Percentiles rank a stretch among this genome's conserved stretches.
These are phyloP conservation scores for Tubulanus polymorphus DNA, from an alignment of 2,888 invertebrate species.

Conservation along the genomic window DNA sequence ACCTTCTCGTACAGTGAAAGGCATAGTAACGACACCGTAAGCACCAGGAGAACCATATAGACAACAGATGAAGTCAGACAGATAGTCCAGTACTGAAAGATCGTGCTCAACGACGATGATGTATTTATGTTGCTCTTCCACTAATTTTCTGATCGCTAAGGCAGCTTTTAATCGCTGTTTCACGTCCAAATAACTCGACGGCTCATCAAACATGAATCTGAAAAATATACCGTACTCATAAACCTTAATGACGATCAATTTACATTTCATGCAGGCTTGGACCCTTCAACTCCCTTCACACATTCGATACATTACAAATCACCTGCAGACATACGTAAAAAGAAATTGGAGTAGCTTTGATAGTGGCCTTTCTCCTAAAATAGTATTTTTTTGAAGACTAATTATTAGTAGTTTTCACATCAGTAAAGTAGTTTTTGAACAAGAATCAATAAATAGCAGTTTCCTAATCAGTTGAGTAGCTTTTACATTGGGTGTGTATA, in stretches of 20 bases:
- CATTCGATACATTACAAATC: too few relatives aligned
- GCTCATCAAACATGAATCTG: constrained; percentile 98
- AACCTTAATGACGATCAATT: neutral
- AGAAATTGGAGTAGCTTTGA: too few relatives aligned
- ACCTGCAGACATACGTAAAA: too few relatives aligned
- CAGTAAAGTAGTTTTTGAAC: too few relatives aligned
- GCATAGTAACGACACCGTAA: constrained; percentile 99
- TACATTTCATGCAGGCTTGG: neutral
- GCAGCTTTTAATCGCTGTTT: constrained; percentile 98
- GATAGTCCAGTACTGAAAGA: constrained; percentile 95
- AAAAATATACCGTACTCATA: constrained; percentile 15
- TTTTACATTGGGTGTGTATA: too few relatives aligned
- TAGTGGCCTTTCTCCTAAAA: too few relatives aligned
- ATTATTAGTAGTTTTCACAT: too few relatives aligned
- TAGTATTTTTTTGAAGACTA: too few relatives aligned
- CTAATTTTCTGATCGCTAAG: constrained; percentile 76
- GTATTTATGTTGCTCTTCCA: constrained; percentile 84
- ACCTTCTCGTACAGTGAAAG: constrained; percentile 98
- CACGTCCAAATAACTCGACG: constrained; percentile 97
- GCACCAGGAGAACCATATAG: constrained; percentile 97
- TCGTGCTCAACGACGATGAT: constrained; percentile 99
- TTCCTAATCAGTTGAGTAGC: too few relatives aligned
- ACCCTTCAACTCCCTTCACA: too few relatives aligned
- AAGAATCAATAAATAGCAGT: too few relatives aligned
- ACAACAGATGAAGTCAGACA: constrained; percentile 98